A percentile compares a stretch with the other conserved stretches of the same genome.
Evolutionary conservation across 1,140 invertebrate genomes (phyloP).

Genomic region (Akabosia matsudoensis): DNA sequence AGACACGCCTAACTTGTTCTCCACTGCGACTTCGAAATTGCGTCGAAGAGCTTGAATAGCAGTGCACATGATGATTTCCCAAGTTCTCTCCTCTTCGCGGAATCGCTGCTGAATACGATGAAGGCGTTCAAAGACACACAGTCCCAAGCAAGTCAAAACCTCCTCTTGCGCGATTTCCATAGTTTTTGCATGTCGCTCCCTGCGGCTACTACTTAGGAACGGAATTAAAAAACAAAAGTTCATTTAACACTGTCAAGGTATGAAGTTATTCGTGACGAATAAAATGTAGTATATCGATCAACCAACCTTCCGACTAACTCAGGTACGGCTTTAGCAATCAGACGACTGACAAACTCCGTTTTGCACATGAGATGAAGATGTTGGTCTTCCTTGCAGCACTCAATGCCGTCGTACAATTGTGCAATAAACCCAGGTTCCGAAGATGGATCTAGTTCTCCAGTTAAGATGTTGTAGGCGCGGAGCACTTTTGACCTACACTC

Average conservation of each 20-base stretch:
- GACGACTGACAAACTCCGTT: slow-evolving; percentile 77
- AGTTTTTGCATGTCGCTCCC: slow-evolving; percentile 89
- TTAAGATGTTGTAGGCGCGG: slow-evolving; percentile 78
- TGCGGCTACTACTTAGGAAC: slow-evolving; percentile 57
- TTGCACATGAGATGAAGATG: slow-evolving; percentile 82
- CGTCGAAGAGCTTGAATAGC: slow-evolving; percentile 79
- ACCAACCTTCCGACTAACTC: slow-evolving; percentile 72
- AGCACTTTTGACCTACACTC: slow-evolving; percentile 89
- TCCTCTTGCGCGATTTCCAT: slow-evolving; percentile 93
- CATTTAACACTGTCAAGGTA: neutral
- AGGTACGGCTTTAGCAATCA: slow-evolving; percentile 86
- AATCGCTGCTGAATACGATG: slow-evolving; percentile 79
- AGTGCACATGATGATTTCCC: slow-evolving; percentile 82
- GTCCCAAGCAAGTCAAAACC: slow-evolving; percentile 85
- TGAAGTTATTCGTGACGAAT: neutral
- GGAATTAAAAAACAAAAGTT: slow-evolving; percentile 38
- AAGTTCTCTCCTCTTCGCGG: slow-evolving; percentile 83
- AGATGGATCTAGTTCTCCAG: slow-evolving; percentile 74
- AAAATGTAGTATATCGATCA: neutral
- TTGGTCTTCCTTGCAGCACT: slow-evolving; percentile 75
- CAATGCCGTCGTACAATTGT: slow-evolving; percentile 77
- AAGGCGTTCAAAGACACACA: slow-evolving; percentile 83
- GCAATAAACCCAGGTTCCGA: slow-evolving; percentile 86
- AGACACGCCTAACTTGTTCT: slow-evolving; percentile 80
- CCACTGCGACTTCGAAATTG: slow-evolving; percentile 82